Evolutionary conservation across 2,797 vertebrate species (phyloP), one percentile per base, ranked within the genome.

Genomic region (Syndactyla subalaris): DNA sequence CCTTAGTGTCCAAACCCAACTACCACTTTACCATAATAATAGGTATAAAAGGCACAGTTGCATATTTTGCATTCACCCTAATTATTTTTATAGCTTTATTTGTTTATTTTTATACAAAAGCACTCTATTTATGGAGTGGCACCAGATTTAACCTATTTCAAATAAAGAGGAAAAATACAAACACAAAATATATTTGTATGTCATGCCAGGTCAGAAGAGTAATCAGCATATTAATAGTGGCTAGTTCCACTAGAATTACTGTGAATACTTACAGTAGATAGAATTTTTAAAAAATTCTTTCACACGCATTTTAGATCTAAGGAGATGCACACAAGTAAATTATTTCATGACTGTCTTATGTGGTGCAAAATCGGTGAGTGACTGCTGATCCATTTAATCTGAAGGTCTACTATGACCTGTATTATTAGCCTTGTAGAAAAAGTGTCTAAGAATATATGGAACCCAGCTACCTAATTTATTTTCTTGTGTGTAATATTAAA

Each of bases 11-110:
- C 98, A 98, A 98, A 98, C 98, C 98, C 98, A 98, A 98, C 98
- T 98, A 98, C 98, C 98, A 97, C 98, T 98, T 97, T 98, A 98
- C 98, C 98, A 98, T 99, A 99, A 99, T 98, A 97, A 98, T 98
- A 98, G 99, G 98, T 99, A 99, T 99, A 99, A 99, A 99, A 99
- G 99, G 99, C 99, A 99, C 99, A 99, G 98, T 99, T 99, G 99
- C 99, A 99, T 99, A 99, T 99, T 98, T 99, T 98, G 99, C 99
- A 99, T 99, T 99, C 99, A 99, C 98, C 98, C 98, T 98, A 98
- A 97, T 97, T 96, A 91, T 94, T 97, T 96, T 97, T 98, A 95
- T 97, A 86, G 85, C 92, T 93, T 96, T 97, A 95, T 97, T 97
- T 80, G 75, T 97, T 93, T 96, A 92, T 98, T 97, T 97, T 97